phyloP scores from a whole-genome alignment of 2,888 invertebrate species.

The Andrena praecox region DNA sequence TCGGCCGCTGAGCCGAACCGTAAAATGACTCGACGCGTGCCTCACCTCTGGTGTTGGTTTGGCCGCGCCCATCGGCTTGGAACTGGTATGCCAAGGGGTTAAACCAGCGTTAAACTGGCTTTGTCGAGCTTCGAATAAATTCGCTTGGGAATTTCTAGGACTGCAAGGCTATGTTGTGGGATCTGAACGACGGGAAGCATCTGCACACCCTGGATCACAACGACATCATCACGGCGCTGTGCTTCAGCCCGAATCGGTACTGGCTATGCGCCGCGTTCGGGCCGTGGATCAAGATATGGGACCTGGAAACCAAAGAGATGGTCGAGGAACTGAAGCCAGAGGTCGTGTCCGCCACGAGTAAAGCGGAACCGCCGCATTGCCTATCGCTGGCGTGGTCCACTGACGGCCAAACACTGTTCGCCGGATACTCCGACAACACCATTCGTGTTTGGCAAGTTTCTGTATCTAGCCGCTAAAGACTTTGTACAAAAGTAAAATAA shows the following conservation, averaged over 20 bases:
- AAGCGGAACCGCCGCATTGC: slow-evolving; percentile 97
- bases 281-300: slow-evolving; percentile 99
- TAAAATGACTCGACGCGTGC: too few species aligned
- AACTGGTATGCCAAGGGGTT: background rate
- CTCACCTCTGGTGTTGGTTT: too few species aligned
- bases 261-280: slow-evolving; percentile 99
- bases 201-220: slow-evolving; percentile 99
- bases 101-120: background rate
- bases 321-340: slow-evolving; percentile 99
- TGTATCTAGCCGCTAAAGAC: slow-evolving; percentile 90
- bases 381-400: slow-evolving; percentile 99
- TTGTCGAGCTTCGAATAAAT: too few species aligned
- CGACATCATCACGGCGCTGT: slow-evolving; percentile 98
- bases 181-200: slow-evolving; percentile 99
- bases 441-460: slow-evolving; percentile 99
- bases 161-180: slow-evolving; percentile 99
- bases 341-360: slow-evolving; percentile 92
- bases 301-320: slow-evolving; percentile 99
- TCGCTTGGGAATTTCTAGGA: slow-evolving; percentile 87
- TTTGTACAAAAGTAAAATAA: slow-evolving; percentile 76
- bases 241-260: slow-evolving; percentile 99
- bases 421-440: slow-evolving; percentile 99
- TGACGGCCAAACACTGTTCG: slow-evolving; percentile 99
- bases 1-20: too few species aligned
- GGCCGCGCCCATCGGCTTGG: too few species aligned